Percentiles rank a stretch among this genome's conserved stretches.
Evolutionary conservation across 2,888 invertebrate species (phyloP).

Genomic region (Acanthosoma haemorrhoidale): DNA sequence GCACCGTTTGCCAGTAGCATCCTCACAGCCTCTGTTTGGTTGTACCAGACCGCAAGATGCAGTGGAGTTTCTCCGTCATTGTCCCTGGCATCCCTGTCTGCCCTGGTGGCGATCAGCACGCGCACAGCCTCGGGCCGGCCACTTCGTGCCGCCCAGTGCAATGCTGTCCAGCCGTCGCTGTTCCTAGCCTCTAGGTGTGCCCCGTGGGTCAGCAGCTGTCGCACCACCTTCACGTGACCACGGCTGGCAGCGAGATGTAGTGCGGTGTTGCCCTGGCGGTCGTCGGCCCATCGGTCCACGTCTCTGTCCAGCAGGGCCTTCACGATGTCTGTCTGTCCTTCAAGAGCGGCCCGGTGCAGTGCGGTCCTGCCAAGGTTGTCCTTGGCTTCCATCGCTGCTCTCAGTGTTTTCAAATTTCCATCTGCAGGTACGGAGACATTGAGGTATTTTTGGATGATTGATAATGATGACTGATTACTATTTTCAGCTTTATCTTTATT

Average conservation of each 20-base stretch:
- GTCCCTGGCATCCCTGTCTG: neutral
- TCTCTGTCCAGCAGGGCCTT: neutral
- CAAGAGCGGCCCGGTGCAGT: neutral
- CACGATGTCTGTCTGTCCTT: neutral
- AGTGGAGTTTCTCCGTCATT: neutral
- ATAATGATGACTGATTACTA: neutral
- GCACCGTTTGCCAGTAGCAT: neutral
- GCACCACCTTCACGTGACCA: neutral
- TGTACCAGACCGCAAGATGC: neutral
- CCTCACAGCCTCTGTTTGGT: neutral
- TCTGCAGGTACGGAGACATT: neutral
- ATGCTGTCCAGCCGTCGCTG: neutral
- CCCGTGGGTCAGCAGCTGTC: neutral
- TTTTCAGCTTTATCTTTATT: neutral
- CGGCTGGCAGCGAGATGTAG: neutral
- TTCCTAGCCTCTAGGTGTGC: neutral
- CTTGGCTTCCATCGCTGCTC: neutral
- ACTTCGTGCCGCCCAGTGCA: neutral
- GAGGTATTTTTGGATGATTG: neutral
- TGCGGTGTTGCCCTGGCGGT: neutral
- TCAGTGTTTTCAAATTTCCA: neutral
- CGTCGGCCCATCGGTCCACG: neutral
- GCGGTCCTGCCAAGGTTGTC: neutral
- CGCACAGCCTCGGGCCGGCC: neutral
- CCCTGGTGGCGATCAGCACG: neutral